phyloP scores from a whole-genome alignment of 2,113 vertebrate genomes.

The Guaruba guarouba region DNA sequence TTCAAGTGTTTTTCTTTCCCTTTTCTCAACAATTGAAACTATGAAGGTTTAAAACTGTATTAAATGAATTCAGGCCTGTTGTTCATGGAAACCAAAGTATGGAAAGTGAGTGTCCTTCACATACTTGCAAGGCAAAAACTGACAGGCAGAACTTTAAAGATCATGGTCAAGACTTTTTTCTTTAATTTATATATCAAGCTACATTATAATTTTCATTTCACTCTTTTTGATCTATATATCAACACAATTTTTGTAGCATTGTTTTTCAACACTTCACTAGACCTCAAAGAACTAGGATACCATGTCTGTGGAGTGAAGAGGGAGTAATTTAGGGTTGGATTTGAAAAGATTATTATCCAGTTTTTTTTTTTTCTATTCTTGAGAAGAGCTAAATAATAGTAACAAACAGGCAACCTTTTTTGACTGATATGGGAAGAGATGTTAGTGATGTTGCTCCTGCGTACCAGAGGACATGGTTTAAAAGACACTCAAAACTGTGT shows the following conservation, averaged over 20 bases:
- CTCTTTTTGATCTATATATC: background rate
- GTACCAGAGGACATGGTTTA: background rate
- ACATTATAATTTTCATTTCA: background rate
- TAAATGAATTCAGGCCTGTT: background rate
- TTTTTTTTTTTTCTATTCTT: background rate
- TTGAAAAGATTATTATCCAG: background rate
- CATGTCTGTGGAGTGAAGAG: background rate
- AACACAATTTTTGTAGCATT: background rate
- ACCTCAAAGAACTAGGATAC: background rate
- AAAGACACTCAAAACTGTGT: fast-evolving
- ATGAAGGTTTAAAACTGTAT: background rate
- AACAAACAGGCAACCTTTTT: background rate
- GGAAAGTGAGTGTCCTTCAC: background rate
- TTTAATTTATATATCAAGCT: background rate
- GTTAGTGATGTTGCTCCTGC: background rate
- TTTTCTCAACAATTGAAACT: background rate
- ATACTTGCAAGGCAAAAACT: background rate
- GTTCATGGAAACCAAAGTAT: background rate
- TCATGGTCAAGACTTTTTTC: background rate
- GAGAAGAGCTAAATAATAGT: background rate
- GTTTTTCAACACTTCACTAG: background rate
- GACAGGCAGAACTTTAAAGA: background rate
- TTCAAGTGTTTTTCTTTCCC: background rate
- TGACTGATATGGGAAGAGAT: background rate
- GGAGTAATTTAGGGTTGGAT: background rate